These are phyloP conservation scores for Bolinopsis microptera DNA, from an alignment of 37 sponge, comb jelly and placozoan species.

Conservation along the genomic window DNA sequence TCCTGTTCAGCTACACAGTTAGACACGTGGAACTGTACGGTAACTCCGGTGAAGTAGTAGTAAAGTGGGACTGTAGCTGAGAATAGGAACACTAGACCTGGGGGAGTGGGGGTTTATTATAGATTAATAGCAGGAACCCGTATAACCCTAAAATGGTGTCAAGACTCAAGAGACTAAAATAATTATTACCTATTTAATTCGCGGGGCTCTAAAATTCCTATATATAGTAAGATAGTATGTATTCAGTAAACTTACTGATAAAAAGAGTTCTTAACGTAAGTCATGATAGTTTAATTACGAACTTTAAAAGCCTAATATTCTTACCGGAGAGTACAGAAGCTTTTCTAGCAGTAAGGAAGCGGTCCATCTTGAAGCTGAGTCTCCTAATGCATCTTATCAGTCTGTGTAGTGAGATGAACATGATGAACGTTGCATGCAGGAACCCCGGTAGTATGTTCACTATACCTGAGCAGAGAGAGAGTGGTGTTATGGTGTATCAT, in stretches of 20 bases:
- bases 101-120: not conserved
- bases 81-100: slow-evolving; percentile 14
- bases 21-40: not conserved
- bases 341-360: not conserved
- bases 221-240: too few relatives aligned
- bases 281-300: too few relatives aligned
- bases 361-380: not conserved
- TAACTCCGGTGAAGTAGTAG: not conserved
- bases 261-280: not conserved
- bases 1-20: not conserved
- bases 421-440: slow-evolving; percentile 2
- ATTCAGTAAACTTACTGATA: too few relatives aligned
- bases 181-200: too few relatives aligned
- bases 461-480: not conserved
- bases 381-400: not conserved
- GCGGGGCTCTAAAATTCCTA: too few relatives aligned
- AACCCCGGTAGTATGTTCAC: not conserved
- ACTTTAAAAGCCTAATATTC: too few relatives aligned
- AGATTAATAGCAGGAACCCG: too few relatives aligned
- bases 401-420: slow-evolving; percentile 12
- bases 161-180: too few relatives aligned
- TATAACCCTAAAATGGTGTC: too few relatives aligned
- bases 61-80: not conserved
- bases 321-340: not conserved
- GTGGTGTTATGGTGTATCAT: too few relatives aligned